A percentile compares a stretch with the other conserved stretches of the same genome.
Conservation (phyloP, 30 jellyfish, hydroid and myxozoan species). For the Clytia hemisphaerica region DNA sequence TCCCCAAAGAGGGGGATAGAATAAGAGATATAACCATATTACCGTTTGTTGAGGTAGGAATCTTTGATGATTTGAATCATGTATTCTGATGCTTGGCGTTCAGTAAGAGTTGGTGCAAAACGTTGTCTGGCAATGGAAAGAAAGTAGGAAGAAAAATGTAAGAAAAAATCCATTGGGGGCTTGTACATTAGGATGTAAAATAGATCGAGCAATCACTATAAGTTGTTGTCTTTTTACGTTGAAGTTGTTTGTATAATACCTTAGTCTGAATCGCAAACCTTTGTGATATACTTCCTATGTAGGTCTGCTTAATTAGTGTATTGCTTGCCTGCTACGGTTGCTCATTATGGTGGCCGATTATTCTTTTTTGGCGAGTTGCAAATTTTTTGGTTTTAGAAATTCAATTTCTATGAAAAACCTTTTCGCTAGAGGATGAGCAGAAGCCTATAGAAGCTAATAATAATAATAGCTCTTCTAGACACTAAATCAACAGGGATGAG, state of each 20-base stretch:
- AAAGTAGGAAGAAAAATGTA: not conserved
- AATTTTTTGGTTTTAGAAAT: too few species aligned
- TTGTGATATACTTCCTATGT: too few species aligned
- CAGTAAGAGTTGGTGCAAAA: slow-evolving; percentile 91
- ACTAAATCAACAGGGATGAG: not conserved
- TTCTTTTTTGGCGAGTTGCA: too few species aligned
- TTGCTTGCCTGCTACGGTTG: too few species aligned
- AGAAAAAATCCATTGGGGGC: not conserved
- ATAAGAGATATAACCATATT: not conserved
- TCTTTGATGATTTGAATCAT: slow-evolving; percentile 80
- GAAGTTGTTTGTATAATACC: not conserved
- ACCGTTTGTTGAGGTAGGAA: slow-evolving; percentile 87
- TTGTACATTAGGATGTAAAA: not conserved
- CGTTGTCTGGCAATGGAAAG: slow-evolving; percentile 41
- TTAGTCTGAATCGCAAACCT: too few species aligned
- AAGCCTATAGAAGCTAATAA: not conserved
- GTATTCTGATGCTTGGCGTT: slow-evolving; percentile 79
- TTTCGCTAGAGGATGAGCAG: too few species aligned
- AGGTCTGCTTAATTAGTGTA: too few species aligned
- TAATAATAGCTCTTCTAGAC: not conserved
- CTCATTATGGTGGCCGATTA: too few species aligned
- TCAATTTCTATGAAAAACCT: not conserved
- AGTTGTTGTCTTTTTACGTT: not conserved
- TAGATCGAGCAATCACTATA: not conserved
- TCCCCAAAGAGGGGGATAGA: not conserved